Evolutionary conservation across 1,140 invertebrate species (phyloP).

Genomic region (Micrasema minimum): DNA sequence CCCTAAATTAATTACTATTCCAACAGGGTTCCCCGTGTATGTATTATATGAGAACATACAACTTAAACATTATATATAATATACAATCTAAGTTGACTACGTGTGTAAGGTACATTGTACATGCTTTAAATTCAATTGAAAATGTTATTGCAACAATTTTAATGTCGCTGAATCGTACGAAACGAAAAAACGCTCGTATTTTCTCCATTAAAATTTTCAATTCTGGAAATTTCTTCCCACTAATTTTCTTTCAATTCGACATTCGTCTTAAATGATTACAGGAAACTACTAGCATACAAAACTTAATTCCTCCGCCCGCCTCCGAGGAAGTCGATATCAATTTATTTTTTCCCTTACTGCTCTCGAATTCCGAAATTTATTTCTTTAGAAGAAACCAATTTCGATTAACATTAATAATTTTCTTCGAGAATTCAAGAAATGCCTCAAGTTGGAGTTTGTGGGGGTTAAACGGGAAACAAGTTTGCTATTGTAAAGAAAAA

Average conservation of each 20-base stretch:
- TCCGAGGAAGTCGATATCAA: slow-evolving; percentile 27
- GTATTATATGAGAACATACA: too few species aligned
- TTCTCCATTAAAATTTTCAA: too few species aligned
- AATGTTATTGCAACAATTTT: too few species aligned
- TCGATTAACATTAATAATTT: slow-evolving; percentile 37
- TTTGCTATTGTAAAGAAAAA: slow-evolving; percentile 40
- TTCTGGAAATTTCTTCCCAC: neutral
- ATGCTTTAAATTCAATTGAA: too few species aligned
- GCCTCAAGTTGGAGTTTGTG: slow-evolving; percentile 22
- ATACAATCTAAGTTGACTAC: too few species aligned
- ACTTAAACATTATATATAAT: too few species aligned
- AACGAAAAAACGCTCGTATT: too few species aligned
- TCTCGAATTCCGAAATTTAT: slow-evolving; percentile 34
- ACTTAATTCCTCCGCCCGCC: slow-evolving; percentile 24
- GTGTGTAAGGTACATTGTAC: too few species aligned
- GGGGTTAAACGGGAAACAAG: slow-evolving; percentile 22
- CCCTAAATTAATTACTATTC: too few species aligned
- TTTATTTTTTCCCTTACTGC: slow-evolving; percentile 23
- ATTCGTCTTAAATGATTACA: slow-evolving; percentile 28
- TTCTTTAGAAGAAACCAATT: slow-evolving; percentile 37
- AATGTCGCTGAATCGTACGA: too few species aligned
- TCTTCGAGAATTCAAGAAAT: slow-evolving; percentile 28
- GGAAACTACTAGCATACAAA: slow-evolving; percentile 17
- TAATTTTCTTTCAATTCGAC: slow-evolving; percentile 24
- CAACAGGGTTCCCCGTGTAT: too few species aligned